Evolutionary conservation across 2,888 invertebrate genomes (phyloP).

Genomic region (Cephonodes hylas): DNA sequence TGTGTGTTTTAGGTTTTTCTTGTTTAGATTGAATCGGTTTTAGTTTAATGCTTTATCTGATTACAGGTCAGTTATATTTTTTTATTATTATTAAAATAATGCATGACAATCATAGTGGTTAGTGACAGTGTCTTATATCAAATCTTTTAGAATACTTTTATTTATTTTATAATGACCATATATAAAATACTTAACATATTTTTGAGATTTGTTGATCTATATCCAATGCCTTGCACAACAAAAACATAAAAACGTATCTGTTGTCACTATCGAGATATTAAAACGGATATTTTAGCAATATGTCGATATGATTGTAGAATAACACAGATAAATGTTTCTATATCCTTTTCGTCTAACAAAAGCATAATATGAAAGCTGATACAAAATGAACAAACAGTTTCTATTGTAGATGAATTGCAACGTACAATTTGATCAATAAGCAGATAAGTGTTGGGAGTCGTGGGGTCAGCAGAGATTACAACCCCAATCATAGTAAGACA

Average conservation of each 20-base stretch:
- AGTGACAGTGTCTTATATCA: not conserved
- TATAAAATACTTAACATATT: too few relatives aligned
- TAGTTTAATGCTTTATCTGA: not conserved
- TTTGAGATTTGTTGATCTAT: too few relatives aligned
- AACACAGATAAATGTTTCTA: not conserved
- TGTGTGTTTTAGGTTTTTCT: not conserved
- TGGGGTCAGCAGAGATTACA: constrained; percentile 7
- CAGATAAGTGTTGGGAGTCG: not conserved
- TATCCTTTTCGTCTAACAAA: not conserved
- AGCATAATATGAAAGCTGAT: not conserved
- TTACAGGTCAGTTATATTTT: not conserved
- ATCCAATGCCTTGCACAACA: too few relatives aligned
- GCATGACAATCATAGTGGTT: not conserved
- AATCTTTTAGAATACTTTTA: too few relatives aligned
- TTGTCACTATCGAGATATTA: not conserved
- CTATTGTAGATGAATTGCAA: constrained; percentile 3
- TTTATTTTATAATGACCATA: too few relatives aligned
- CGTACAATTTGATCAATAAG: constrained; percentile 1
- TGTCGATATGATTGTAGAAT: too few relatives aligned
- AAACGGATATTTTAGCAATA: not conserved
- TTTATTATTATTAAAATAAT: not conserved
- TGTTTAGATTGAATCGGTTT: not conserved
- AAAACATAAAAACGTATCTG: too few relatives aligned
- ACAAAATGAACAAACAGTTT: not conserved
- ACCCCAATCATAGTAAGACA: constrained; percentile 8